These are phyloP conservation scores for Ceyx margarethae DNA, from an alignment of 2,113 vertebrate genomes.

Conservation along the genomic window DNA sequence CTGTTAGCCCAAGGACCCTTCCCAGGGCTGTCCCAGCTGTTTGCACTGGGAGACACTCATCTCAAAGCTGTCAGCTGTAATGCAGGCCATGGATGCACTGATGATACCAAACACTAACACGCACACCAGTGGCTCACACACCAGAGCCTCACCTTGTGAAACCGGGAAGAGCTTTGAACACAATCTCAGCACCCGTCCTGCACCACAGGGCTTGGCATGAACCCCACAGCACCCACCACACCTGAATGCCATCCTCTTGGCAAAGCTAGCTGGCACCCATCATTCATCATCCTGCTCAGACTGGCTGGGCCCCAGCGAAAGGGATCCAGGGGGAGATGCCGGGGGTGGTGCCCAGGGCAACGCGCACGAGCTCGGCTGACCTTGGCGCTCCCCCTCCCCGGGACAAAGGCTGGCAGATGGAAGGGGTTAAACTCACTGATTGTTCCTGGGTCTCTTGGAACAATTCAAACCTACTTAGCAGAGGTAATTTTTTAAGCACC, in stretches of 20 bases:
- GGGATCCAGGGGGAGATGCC: rapidly evolving
- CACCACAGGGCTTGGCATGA: rapidly evolving
- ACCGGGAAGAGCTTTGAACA: not conserved
- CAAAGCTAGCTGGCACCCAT: rapidly evolving
- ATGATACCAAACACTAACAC: rapidly evolving
- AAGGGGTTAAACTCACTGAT: not conserved
- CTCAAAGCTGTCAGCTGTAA: not conserved
- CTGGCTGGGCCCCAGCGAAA: rapidly evolving
- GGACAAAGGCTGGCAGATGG: not conserved
- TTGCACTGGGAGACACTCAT: not conserved
- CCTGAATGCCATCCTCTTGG: rapidly evolving
- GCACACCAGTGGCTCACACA: rapidly evolving
- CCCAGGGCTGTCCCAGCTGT: rapidly evolving
- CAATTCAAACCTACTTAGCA: not conserved
- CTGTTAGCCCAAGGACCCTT: rapidly evolving
- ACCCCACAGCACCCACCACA: not conserved
- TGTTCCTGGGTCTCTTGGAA: not conserved
- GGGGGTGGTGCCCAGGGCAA: not conserved
- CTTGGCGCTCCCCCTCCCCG: not conserved
- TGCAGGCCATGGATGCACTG: not conserved
- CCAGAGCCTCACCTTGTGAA: rapidly evolving
- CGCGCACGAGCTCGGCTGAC: rapidly evolving
- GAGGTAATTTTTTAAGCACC: conserved; percentile 31
- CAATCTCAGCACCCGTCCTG: rapidly evolving
- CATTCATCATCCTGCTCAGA: not conserved